phyloP scores from a whole-genome alignment of 2,797 vertebrate species.

The Sebastes nivosus region DNA sequence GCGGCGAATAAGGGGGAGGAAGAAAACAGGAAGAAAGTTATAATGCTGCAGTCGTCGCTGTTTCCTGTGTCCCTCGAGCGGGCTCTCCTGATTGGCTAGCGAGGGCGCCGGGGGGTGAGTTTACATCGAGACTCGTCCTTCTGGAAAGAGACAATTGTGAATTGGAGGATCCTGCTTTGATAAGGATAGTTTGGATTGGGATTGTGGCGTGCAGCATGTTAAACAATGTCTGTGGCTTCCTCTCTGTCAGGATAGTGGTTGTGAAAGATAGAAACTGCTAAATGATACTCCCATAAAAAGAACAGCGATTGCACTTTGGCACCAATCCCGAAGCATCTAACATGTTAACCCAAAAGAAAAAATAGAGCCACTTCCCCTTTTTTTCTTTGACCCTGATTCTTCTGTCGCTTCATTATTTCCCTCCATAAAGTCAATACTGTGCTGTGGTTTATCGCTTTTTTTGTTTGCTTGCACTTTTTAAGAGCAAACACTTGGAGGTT shows the following conservation, averaged over 20 bases:
- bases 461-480: slow-evolving; percentile 6
- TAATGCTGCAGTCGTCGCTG: slow-evolving; percentile 66
- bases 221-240: not conserved
- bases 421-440: not conserved
- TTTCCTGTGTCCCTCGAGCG: slow-evolving; percentile 74
- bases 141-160: slow-evolving; percentile 50
- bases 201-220: not conserved
- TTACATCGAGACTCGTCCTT: slow-evolving; percentile 46
- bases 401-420: not conserved
- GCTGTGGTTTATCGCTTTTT: not conserved
- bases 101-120: not conserved
- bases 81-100: slow-evolving; percentile 62
- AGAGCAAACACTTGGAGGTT: slow-evolving; percentile 11
- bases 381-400: not conserved
- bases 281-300: not conserved
- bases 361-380: not conserved
- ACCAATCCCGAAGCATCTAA: not conserved
- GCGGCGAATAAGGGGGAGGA: slow-evolving; percentile 57
- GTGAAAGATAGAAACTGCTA: not conserved
- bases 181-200: slow-evolving; percentile 14
- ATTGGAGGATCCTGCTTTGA: slow-evolving; percentile 54
- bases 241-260: not conserved
- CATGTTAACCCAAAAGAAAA: not conserved
- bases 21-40: slow-evolving; percentile 80
- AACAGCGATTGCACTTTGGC: not conserved